A percentile compares a stretch with the other conserved stretches of the same genome.
Evolutionary conservation across 1,140 invertebrate genomes (phyloP).

Genomic region (Aradophagus sp.): DNA sequence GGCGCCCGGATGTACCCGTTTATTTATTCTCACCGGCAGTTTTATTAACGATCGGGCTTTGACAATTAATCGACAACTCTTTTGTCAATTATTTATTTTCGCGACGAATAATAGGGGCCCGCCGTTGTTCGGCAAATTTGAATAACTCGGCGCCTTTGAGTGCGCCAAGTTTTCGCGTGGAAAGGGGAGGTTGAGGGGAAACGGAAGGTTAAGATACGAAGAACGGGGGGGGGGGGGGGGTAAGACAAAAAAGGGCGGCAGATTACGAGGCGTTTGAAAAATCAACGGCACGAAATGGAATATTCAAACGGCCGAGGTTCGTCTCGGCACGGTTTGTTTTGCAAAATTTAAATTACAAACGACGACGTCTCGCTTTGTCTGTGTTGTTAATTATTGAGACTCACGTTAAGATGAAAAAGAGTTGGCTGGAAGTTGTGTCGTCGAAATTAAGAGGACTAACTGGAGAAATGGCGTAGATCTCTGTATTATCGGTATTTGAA

Average conservation of each 20-base stretch:
- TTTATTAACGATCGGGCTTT: constrained; percentile 7
- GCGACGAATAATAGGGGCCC: constrained; percentile 21
- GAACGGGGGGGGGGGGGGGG: too few species aligned
- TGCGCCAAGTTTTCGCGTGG: not conserved
- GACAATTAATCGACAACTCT: constrained; percentile 26
- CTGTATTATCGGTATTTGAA: too few species aligned
- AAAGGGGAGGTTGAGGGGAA: constrained; percentile 2
- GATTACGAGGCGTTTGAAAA: constrained; percentile 21
- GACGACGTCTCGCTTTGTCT: not conserved
- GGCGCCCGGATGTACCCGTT: constrained; percentile 55
- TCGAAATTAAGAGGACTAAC: too few species aligned
- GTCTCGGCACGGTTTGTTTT: too few species aligned
- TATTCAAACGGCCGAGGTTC: constrained; percentile 24
- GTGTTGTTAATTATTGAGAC: too few species aligned
- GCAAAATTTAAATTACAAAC: not conserved
- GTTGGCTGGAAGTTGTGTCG: too few species aligned
- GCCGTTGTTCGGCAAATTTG: constrained; percentile 29
- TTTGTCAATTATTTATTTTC: constrained; percentile 37
- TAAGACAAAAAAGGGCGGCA: constrained; percentile 1
- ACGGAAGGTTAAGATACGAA: constrained; percentile 26
- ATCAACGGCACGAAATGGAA: constrained; percentile 16
- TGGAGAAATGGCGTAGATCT: too few species aligned
- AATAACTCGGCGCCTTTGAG: constrained; percentile 33
- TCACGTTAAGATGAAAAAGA: too few species aligned
- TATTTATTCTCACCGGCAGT: constrained; percentile 22